Evolutionary conservation across 2,113 vertebrate species (phyloP).

Genomic region (Gasterosteus aculeatus): DNA sequence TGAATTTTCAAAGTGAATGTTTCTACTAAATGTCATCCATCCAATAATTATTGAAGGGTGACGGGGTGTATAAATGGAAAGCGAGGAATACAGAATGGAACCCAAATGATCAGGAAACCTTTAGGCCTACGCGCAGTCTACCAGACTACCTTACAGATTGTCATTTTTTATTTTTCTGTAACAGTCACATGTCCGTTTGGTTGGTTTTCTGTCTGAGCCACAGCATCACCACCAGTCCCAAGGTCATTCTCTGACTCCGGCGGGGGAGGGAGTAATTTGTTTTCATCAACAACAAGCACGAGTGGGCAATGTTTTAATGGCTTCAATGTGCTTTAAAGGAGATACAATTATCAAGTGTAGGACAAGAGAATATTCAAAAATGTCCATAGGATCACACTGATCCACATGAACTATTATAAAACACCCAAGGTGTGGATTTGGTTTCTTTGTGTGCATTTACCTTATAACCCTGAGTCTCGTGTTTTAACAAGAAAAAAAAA

Average conservation of each 20-base stretch:
- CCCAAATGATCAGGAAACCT: background rate
- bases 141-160: no score
- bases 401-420: background rate
- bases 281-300: conserved; percentile 30
- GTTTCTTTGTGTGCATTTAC: background rate
- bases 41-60: background rate
- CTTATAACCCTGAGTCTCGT: background rate
- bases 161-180: background rate
- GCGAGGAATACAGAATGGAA: background rate
- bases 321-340: conserved; percentile 20
- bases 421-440: background rate
- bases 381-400: background rate
- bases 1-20: background rate
- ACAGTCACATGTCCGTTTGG: background rate
- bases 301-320: conserved; percentile 36
- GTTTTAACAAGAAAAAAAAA: conserved; percentile 14
- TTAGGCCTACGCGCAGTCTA: no score
- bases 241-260: conserved; percentile 30
- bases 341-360: background rate
- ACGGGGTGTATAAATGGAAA: background rate
- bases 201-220: background rate
- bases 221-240: background rate
- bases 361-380: background rate
- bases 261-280: conserved; percentile 38
- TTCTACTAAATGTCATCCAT: background rate